Conservation (phyloP, 2,797 vertebrate species). For the Myotis daubentonii region DNA sequence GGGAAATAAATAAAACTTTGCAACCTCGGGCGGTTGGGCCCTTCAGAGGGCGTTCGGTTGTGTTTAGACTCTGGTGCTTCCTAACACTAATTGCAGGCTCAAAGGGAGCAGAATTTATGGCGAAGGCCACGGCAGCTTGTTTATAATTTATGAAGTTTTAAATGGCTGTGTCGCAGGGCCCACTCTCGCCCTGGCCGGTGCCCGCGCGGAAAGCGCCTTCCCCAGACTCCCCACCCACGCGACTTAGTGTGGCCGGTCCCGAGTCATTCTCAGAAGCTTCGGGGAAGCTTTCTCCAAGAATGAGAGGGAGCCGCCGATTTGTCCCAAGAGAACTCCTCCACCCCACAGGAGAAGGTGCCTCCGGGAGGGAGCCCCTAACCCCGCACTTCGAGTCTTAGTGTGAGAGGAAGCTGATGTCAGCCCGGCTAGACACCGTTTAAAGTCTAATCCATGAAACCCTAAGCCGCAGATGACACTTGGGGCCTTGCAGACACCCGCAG, state of each 20-base stretch:
- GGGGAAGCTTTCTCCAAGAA: not conserved
- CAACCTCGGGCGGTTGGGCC: slow-evolving; percentile 52
- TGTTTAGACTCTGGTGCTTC: slow-evolving; percentile 91
- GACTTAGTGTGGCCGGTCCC: slow-evolving; percentile 74
- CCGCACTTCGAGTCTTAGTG: slow-evolving; percentile 47
- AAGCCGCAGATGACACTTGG: slow-evolving; percentile 77
- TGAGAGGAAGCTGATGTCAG: slow-evolving; percentile 70
- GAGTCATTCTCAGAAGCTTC: slow-evolving; percentile 50
- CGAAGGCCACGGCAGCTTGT: slow-evolving; percentile 91
- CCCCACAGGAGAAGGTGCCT: not conserved
- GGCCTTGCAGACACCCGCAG: slow-evolving; percentile 76
- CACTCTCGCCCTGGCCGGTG: not conserved
- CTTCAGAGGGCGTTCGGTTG: slow-evolving; percentile 77
- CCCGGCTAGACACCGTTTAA: slow-evolving; percentile 68
- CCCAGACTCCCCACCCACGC: not conserved
- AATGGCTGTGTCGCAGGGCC: slow-evolving; percentile 82
- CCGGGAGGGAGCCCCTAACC: slow-evolving; percentile 2
- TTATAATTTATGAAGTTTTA: slow-evolving; percentile 97
- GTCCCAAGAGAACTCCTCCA: not conserved
- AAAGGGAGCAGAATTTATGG: slow-evolving; percentile 89
- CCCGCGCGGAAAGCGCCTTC: slow-evolving; percentile 20
- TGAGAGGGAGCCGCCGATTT: not conserved
- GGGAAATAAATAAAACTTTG: slow-evolving; percentile 67
- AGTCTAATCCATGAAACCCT: slow-evolving; percentile 76
- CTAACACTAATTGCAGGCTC: slow-evolving; percentile 93